A percentile compares a stretch with the other conserved stretches of the same genome.
phyloP scores from a whole-genome alignment of 2,113 vertebrate genomes.

The Centropus unirufus region DNA sequence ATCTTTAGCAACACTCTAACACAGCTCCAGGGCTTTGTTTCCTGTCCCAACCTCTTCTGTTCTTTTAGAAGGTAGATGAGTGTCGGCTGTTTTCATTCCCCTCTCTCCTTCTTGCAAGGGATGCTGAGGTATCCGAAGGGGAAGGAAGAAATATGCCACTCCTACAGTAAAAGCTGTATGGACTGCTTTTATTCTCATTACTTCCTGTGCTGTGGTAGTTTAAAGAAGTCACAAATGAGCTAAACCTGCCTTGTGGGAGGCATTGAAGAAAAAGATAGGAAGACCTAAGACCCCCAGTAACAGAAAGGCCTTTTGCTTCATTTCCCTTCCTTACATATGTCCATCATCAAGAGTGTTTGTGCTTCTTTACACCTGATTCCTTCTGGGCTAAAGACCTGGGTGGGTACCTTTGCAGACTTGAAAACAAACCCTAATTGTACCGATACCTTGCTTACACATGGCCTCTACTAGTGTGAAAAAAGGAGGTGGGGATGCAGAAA shows the following conservation, averaged over 20 bases:
- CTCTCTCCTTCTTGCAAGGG: neutral
- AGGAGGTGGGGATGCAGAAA: neutral
- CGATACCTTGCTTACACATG: neutral
- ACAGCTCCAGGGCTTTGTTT: neutral
- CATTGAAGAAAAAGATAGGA: neutral
- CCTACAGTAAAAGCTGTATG: neutral
- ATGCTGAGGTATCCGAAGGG: neutral
- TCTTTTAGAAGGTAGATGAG: neutral
- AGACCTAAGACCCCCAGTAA: neutral
- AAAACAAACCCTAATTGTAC: neutral
- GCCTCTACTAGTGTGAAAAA: neutral
- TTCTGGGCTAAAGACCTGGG: neutral
- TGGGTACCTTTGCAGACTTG: neutral
- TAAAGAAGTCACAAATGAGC: neutral
- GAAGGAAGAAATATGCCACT: neutral
- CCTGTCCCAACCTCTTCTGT: neutral
- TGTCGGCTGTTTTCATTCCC: neutral
- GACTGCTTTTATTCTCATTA: neutral
- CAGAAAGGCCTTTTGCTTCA: neutral
- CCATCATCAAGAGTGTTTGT: neutral
- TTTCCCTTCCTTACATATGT: neutral
- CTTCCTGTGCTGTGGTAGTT: neutral
- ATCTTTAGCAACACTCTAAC: neutral
- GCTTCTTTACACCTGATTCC: neutral
- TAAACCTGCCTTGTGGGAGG: neutral